Conservation (phyloP, 2,797 vertebrate genomes). For the Halcyon smyrnensis region DNA sequence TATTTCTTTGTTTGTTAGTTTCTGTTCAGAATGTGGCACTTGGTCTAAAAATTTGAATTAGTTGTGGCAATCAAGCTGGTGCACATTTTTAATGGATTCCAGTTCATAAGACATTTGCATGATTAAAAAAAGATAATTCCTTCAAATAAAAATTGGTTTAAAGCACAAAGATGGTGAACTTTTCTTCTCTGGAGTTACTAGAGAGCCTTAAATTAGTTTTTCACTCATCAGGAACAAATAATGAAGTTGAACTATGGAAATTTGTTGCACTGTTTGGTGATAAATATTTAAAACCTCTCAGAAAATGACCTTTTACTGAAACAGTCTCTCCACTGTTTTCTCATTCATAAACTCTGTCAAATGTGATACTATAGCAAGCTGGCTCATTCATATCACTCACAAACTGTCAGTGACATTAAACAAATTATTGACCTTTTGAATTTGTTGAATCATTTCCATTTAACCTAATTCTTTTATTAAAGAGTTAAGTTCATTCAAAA, state of each 20-base stretch:
- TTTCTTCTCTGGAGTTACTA: not conserved
- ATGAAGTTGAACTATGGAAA: not conserved
- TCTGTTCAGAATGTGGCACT: not conserved
- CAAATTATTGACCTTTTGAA: rapidly evolving
- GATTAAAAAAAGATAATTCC: not conserved
- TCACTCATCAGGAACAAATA: not conserved
- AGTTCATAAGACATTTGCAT: not conserved
- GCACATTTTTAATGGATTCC: not conserved
- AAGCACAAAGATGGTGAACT: not conserved
- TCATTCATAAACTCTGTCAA: not conserved
- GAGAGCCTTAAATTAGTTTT: not conserved
- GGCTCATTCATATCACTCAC: not conserved
- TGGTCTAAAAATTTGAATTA: not conserved
- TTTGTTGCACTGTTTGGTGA: not conserved
- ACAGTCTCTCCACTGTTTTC: not conserved
- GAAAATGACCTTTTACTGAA: not conserved
- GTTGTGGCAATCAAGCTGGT: not conserved
- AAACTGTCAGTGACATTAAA: not conserved
- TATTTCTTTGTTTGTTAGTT: not conserved
- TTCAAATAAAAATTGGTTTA: not conserved
- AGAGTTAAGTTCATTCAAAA: not conserved
- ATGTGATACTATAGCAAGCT: not conserved
- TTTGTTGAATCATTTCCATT: not conserved
- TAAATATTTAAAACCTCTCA: not conserved
- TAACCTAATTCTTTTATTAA: not conserved